These are phyloP conservation scores for Drosophila macrospina DNA, from an alignment of 2,888 invertebrate species.

Conservation along the genomic window DNA sequence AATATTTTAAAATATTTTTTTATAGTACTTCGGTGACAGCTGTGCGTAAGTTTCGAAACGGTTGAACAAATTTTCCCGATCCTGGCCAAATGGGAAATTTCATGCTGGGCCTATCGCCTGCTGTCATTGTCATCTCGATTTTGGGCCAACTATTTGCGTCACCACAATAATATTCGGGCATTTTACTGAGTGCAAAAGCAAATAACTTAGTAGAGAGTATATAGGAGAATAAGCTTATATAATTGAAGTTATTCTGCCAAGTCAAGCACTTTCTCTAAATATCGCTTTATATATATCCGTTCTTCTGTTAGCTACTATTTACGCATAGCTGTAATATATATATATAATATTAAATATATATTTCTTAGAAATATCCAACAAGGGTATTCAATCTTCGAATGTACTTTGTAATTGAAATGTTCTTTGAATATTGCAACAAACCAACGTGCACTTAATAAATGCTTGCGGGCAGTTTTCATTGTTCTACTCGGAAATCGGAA, in stretches of 20 bases:
- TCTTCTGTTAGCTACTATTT: too few species aligned
- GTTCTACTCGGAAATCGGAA: constrained; percentile 7
- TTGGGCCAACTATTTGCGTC: constrained; percentile 5
- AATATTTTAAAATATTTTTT: constrained; percentile 42
- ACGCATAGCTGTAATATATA: too few species aligned
- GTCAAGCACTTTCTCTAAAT: neutral
- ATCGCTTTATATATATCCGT: too few species aligned
- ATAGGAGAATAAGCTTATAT: neutral
- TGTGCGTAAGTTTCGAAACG: constrained; percentile 35
- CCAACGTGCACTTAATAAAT: constrained; percentile 36
- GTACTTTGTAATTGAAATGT: neutral
- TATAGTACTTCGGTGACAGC: constrained; percentile 29
- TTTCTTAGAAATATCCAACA: neutral
- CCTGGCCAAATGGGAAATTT: constrained; percentile 33
- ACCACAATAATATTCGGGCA: neutral
- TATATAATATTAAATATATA: too few species aligned
- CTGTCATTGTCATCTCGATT: constrained; percentile 12
- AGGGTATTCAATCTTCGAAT: neutral
- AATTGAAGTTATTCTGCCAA: neutral
- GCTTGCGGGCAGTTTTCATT: constrained; percentile 19
- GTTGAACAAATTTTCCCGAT: constrained; percentile 22
- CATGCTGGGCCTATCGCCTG: constrained; percentile 6
- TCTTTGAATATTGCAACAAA: constrained; percentile 18
- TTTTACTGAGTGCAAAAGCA: neutral
- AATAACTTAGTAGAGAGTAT: neutral